These are phyloP conservation scores for Cephalotes varians DNA, from an alignment of 2,888 invertebrate genomes.

Conservation along the genomic window DNA sequence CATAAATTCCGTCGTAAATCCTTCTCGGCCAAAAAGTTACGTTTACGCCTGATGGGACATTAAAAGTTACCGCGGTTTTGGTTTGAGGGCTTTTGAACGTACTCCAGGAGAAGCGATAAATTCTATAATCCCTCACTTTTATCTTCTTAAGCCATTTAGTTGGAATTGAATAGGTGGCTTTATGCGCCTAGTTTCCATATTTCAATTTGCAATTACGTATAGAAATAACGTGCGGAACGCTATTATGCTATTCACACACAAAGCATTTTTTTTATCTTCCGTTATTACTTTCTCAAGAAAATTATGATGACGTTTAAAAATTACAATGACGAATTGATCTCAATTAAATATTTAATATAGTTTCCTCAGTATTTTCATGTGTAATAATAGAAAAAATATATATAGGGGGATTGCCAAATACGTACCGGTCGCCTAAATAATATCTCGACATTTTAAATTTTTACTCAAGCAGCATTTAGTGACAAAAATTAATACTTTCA, in stretches of 20 bases:
- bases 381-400: not conserved
- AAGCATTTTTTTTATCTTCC: constrained; percentile 1
- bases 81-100: constrained; percentile 43
- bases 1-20: constrained; percentile 48
- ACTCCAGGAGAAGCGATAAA: constrained; percentile 39
- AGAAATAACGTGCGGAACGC: constrained; percentile 2
- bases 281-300: constrained; percentile 17
- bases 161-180: constrained; percentile 36
- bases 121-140: constrained; percentile 49
- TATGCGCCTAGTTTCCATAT: constrained; percentile 39
- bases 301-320: not conserved
- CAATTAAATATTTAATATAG: not conserved
- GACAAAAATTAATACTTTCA: no score
- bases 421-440: no score
- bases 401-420: no score
- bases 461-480: no score
- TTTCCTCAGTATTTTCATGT: not conserved
- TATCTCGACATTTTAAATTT: no score
- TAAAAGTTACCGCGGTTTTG: constrained; percentile 48
- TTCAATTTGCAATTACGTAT: constrained; percentile 40
- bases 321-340: not conserved
- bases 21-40: constrained; percentile 48
- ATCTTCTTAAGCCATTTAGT: constrained; percentile 44
- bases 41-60: constrained; percentile 50
- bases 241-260: constrained; percentile 12